Conservation (phyloP, 64 coral and sea anemone genomes). For the Pocillopora verrucosa region DNA sequence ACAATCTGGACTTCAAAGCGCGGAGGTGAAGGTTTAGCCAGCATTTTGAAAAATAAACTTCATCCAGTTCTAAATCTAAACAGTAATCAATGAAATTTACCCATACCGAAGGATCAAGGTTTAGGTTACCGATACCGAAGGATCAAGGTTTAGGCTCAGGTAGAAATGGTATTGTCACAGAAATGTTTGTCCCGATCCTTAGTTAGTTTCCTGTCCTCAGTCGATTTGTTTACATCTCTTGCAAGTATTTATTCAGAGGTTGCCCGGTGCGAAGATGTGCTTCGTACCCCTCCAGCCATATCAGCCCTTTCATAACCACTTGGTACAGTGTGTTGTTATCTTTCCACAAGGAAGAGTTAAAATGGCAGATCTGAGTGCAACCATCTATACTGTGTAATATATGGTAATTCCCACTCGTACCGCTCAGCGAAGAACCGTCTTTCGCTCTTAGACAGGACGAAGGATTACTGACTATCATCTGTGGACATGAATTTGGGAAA, state of each 20-base stretch:
- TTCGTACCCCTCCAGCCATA: conserved; percentile 58
- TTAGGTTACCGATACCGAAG: too few relatives aligned
- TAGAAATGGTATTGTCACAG: too few relatives aligned
- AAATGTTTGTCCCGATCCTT: too few relatives aligned
- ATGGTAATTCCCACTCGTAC: background rate
- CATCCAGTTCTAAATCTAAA: too few relatives aligned
- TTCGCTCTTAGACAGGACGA: background rate
- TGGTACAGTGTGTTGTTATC: conserved; percentile 51
- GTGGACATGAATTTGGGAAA: conserved; percentile 58
- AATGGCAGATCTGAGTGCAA: conserved; percentile 36
- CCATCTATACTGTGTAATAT: background rate
- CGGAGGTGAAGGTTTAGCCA: too few relatives aligned
- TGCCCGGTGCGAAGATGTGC: conserved; percentile 41
- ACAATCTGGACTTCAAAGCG: too few relatives aligned
- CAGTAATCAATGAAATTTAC: too few relatives aligned
- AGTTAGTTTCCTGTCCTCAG: background rate
- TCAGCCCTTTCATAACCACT: conserved; percentile 46
- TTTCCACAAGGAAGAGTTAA: background rate
- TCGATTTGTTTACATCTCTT: conserved; percentile 16
- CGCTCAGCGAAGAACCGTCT: background rate
- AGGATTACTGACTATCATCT: conserved; percentile 43
- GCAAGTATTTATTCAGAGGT: conserved; percentile 40
- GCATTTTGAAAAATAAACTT: too few relatives aligned
- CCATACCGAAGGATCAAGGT: too few relatives aligned
- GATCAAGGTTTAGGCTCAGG: too few relatives aligned